Percentiles rank a stretch among this genome's conserved stretches.
Conservation (phyloP, 2,888 invertebrate species). For the Choristoneura rosaceana region DNA sequence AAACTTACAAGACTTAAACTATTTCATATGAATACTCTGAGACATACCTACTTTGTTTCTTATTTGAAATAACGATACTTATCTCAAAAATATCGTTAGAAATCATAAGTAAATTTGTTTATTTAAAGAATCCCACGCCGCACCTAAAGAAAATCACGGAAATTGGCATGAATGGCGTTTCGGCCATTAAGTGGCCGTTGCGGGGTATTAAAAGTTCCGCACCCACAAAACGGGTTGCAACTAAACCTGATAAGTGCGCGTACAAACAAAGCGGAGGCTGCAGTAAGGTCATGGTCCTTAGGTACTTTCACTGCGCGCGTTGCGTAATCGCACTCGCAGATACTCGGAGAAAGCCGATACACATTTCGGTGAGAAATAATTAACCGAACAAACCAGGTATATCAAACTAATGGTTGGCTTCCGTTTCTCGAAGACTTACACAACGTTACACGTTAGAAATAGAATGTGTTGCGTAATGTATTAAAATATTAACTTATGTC, state of each 20-base stretch:
- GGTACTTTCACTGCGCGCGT: slow-evolving; percentile 43
- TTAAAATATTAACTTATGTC: slow-evolving; percentile 30
- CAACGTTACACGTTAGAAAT: slow-evolving; percentile 53
- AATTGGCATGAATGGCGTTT: neutral
- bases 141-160: neutral
- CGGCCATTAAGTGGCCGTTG: neutral
- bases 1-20: too few species aligned
- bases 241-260: neutral
- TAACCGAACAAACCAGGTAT: slow-evolving; percentile 63
- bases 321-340: slow-evolving; percentile 48
- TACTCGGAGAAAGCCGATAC: slow-evolving; percentile 80
- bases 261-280: slow-evolving; percentile 41
- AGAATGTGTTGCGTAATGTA: slow-evolving; percentile 32
- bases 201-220: slow-evolving; percentile 1
- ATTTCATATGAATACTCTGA: too few species aligned
- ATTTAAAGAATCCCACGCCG: neutral
- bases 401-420: slow-evolving; percentile 50
- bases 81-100: too few species aligned
- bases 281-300: slow-evolving; percentile 45
- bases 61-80: too few species aligned
- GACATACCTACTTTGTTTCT: too few species aligned
- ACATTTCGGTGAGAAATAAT: slow-evolving; percentile 75
- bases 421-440: slow-evolving; percentile 69
- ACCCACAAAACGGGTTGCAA: slow-evolving; percentile 2
- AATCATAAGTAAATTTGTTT: neutral